phyloP scores from a whole-genome alignment of 2,113 vertebrate genomes.

The Myocastor coypus region DNA sequence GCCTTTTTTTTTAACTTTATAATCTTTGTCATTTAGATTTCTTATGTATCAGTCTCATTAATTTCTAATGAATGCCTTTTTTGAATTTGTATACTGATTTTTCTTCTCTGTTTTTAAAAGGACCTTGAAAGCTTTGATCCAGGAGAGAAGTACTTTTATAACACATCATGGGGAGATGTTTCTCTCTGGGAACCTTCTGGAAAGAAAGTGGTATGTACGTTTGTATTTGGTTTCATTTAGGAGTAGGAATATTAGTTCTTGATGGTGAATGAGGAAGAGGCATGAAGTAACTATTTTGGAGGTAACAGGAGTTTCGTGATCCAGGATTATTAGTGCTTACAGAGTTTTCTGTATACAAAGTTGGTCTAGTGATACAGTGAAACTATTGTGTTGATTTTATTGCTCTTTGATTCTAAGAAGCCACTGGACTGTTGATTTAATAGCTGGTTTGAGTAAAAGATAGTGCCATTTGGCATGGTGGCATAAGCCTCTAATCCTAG shows the following conservation, averaged over 20 bases:
- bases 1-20: neutral
- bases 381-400: neutral
- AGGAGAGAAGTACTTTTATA: slow-evolving; percentile 89
- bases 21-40: neutral
- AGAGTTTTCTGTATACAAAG: neutral
- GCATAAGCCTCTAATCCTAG: neutral
- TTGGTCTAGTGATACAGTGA: neutral
- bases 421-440: neutral
- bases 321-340: neutral
- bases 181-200: slow-evolving; percentile 88
- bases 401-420: neutral
- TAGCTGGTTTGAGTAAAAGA: neutral
- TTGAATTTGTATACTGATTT: slow-evolving; percentile 43
- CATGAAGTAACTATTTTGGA: neutral
- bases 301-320: neutral
- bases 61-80: neutral
- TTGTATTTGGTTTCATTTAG: slow-evolving; percentile 33
- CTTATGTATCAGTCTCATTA: neutral
- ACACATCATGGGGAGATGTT: slow-evolving; percentile 91
- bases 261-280: neutral
- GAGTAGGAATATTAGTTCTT: neutral
- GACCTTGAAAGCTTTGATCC: slow-evolving; percentile 88
- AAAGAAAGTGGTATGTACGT: slow-evolving; percentile 88
- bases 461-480: neutral
- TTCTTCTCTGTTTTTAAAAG: slow-evolving; percentile 80